These are phyloP conservation scores for Cyclopterus lumpus DNA, from an alignment of 2,797 vertebrate genomes.

Conservation along the genomic window DNA sequence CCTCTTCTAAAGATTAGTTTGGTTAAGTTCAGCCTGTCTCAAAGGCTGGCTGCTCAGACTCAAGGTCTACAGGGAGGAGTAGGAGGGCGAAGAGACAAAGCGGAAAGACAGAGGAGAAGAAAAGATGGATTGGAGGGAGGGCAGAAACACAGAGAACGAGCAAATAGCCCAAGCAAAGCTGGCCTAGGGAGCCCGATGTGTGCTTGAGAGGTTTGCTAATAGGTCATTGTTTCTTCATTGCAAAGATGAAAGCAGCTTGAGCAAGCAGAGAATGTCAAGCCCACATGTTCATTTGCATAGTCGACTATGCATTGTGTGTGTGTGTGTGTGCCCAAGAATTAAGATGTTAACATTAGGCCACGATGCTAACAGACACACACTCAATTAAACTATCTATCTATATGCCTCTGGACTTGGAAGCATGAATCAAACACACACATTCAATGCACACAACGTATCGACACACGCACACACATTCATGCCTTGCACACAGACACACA, in stretches of 20 bases:
- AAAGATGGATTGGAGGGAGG: neutral
- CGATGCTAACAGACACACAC: neutral
- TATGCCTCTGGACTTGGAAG: neutral
- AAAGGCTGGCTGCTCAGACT: slow-evolving; percentile 55
- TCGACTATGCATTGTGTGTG: slow-evolving; percentile 12
- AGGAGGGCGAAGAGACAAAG: slow-evolving; percentile 34
- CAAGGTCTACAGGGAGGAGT: slow-evolving; percentile 53
- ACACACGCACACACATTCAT: too few relatives aligned
- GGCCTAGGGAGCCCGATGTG: slow-evolving; percentile 39
- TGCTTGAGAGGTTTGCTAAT: slow-evolving; percentile 62
- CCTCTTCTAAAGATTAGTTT: slow-evolving; percentile 69
- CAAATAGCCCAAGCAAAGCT: slow-evolving; percentile 61
- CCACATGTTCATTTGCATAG: slow-evolving; percentile 55
- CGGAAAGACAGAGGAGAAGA: slow-evolving; percentile 22
- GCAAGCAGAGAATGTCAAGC: slow-evolving; percentile 50
- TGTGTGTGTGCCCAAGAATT: slow-evolving; percentile 1
- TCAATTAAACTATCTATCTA: neutral
- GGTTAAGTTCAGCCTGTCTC: slow-evolving; percentile 70
- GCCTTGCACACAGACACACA: neutral
- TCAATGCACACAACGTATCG: neutral
- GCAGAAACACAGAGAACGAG: slow-evolving; percentile 25
- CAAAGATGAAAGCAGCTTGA: slow-evolving; percentile 62
- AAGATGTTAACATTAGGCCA: slow-evolving; percentile 6
- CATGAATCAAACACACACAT: slow-evolving; percentile 9
- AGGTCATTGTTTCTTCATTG: slow-evolving; percentile 69